phyloP scores from a whole-genome alignment of 1,140 invertebrate species.

The Aphis craccivora region DNA sequence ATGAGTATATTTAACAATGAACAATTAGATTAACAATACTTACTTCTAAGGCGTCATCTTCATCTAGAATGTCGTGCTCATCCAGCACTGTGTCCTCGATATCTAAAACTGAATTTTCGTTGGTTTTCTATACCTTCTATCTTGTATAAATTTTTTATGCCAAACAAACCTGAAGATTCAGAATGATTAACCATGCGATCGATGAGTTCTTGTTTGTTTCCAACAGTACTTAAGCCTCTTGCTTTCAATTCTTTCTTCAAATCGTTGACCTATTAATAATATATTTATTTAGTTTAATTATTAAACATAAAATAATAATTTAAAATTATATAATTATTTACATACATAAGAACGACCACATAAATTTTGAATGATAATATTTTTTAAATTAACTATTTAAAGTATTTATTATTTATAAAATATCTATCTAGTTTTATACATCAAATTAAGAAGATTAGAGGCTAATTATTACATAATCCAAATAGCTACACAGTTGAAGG shows the following conservation, averaged over 20 bases:
- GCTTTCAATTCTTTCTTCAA: slow-evolving; percentile 81
- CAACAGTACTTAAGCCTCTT: slow-evolving; percentile 75
- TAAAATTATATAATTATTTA: neutral
- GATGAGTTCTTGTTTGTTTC: slow-evolving; percentile 82
- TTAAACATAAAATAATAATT: neutral
- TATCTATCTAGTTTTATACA: neutral
- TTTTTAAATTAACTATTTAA: neutral
- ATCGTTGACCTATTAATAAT: slow-evolving; percentile 72
- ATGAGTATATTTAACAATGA: neutral
- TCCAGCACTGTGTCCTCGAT: slow-evolving; percentile 49
- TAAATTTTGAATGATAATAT: too few species aligned
- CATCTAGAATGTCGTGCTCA: slow-evolving; percentile 51
- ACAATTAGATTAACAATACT: neutral
- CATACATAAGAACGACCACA: neutral
- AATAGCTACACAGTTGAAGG: neutral
- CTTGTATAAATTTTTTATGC: slow-evolving; percentile 33
- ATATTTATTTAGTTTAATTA: neutral
- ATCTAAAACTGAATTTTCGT: slow-evolving; percentile 54
- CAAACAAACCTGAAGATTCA: slow-evolving; percentile 55
- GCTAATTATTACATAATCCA: neutral
- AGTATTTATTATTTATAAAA: neutral
- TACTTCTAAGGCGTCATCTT: slow-evolving; percentile 51
- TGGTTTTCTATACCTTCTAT: slow-evolving; percentile 40
- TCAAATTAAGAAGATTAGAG: neutral
- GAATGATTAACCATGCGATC: slow-evolving; percentile 58